Base-by-base conservation (phyloP, 1,140 invertebrate species). In the Aethina tumida region DNA sequence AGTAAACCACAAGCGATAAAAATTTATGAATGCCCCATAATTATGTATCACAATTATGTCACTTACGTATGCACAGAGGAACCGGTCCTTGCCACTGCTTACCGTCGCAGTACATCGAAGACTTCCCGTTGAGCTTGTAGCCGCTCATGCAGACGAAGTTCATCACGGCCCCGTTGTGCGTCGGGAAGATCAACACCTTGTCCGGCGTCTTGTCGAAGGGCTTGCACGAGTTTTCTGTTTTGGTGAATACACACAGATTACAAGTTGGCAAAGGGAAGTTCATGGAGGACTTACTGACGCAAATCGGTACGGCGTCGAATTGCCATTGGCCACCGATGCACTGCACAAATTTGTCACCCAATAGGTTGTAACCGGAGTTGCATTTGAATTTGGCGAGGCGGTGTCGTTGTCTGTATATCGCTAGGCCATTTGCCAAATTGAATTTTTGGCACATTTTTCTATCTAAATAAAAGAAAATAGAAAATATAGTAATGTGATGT, bases 61-160 rank as follows among this genome's bases (percentile, higher is more conserved):
- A 58, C 48, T 62, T 67, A 81, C 78, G 64, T 56, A 67, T 54
- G 52, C 79, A 84, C 4, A 47, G 52, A 2, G 79, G 78, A 5
- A 57, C 53, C 5, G 70, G 71, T 2, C 57, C 60, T 39, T 76
- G 79, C 79, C 79, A 83, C 1, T 57, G 49, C 4, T 25, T 49
- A 1, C 79, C 79, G 45, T 81, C 68, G 53, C 81, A 84, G 57
- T 71, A 80, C 24, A 78, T 62, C 20, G 63, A 63, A 0, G 57
- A 10, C 1, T 67, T 61, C 0, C 78, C 79, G 1, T 66, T 50
- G 7, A 81, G 51, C 10, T 58, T 43, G 49, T 72, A 75, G 0
- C 71, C 73, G 0, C 76, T 71, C 35, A 73, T 60, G 45, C 81
- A 84, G 52, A 75, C 74, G 45, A 73, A 77, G 39, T 70, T 67